Percentiles rank a stretch among this genome's conserved stretches.
Evolutionary conservation across 2,113 vertebrate species (phyloP).

Genomic region (Heterotis niloticus): DNA sequence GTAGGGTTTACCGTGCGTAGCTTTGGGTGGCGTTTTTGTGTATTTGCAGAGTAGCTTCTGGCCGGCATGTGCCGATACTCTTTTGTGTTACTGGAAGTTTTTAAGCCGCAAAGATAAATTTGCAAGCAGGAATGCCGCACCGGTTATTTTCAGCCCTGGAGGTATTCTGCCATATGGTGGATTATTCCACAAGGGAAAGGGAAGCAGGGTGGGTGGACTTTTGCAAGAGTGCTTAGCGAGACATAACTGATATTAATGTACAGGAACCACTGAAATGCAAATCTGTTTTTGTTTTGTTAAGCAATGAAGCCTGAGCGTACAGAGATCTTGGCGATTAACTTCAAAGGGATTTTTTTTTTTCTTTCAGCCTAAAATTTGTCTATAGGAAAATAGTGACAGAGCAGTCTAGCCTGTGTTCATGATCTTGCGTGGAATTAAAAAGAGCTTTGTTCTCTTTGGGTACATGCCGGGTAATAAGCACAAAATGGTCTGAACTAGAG

Average conservation of each 20-base stretch:
- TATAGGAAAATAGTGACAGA: too few species aligned
- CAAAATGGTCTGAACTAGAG: background rate
- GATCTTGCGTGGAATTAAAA: too few species aligned
- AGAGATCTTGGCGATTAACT: too few species aligned
- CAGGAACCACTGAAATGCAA: conserved; percentile 30
- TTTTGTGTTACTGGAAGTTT: conserved; percentile 39
- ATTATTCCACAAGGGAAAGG: conserved; percentile 48
- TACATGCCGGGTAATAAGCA: background rate
- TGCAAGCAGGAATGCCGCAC: conserved; percentile 44
- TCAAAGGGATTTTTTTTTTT: too few species aligned
- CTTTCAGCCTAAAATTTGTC: too few species aligned
- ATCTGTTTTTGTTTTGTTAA: conserved; percentile 21
- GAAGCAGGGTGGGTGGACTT: conserved; percentile 19
- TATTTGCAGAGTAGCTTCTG: conserved; percentile 15
- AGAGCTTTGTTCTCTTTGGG: background rate
- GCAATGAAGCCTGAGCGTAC: background rate
- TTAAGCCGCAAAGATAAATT: conserved; percentile 49
- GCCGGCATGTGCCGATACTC: conserved; percentile 12
- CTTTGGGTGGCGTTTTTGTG: conserved; percentile 3
- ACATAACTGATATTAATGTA: conserved; percentile 45
- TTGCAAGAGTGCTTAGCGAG: conserved; percentile 36
- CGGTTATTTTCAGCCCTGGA: conserved; percentile 52
- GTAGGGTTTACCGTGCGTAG: background rate
- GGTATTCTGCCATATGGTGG: conserved; percentile 65
- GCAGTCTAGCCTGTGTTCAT: too few species aligned